Evolutionary conservation across 1,140 invertebrate species (phyloP).

Genomic region (Neodiprion pinetum): DNA sequence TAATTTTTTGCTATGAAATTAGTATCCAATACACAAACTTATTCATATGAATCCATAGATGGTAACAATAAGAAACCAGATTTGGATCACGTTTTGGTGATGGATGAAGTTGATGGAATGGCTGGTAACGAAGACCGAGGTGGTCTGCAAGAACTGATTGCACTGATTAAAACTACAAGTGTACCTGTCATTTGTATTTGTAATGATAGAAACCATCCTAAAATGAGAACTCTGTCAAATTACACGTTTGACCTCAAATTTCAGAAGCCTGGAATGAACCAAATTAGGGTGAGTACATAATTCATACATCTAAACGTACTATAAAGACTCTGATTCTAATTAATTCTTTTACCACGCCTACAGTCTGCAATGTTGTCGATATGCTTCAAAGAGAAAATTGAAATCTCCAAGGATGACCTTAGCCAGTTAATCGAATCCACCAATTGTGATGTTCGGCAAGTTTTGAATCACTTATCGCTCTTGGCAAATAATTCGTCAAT

Average conservation of each 20-base stretch:
- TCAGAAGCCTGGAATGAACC: conserved; percentile 81
- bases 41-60: conserved; percentile 25
- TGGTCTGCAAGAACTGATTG: conserved; percentile 93
- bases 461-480: conserved; percentile 87
- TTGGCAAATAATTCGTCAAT: conserved; percentile 70
- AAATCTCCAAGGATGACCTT: conserved; percentile 78
- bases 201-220: conserved; percentile 93
- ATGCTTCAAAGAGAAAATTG: conserved; percentile 91
- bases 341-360: conserved; percentile 30
- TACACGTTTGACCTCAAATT: conserved; percentile 95
- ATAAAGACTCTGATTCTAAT: conserved; percentile 16
- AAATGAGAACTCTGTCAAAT: conserved; percentile 92
- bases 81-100: conserved; percentile 89
- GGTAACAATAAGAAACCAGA: conserved; percentile 35
- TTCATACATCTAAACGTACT: conserved; percentile 13
- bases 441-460: conserved; percentile 93
- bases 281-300: conserved; percentile 78
- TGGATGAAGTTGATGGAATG: conserved; percentile 99
- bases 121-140: conserved; percentile 99
- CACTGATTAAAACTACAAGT: conserved; percentile 87
- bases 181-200: conserved; percentile 99
- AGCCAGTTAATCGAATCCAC: conserved; percentile 86
- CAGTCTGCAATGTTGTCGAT: conserved; percentile 89
- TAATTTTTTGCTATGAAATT: not conserved
- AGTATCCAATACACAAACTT: not conserved